Evolutionary conservation across 2,113 vertebrate genomes (phyloP).

Genomic region (Sinocyclocheilus anophthalmus): DNA sequence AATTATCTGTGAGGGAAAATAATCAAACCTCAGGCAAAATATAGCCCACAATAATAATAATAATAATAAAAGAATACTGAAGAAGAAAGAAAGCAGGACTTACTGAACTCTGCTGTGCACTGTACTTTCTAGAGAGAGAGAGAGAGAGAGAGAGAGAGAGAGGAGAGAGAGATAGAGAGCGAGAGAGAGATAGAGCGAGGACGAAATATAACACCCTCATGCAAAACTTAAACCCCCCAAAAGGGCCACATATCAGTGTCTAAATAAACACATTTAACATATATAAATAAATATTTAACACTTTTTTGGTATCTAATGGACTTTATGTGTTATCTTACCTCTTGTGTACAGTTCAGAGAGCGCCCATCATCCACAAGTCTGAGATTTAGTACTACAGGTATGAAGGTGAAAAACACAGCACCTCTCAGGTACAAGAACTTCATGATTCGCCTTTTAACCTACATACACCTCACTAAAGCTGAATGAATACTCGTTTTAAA

Average conservation of each 20-base stretch:
- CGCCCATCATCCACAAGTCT: constrained; percentile 40
- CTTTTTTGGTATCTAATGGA: background rate
- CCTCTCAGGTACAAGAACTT: background rate
- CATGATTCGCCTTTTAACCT: constrained; percentile 4
- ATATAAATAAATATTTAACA: background rate
- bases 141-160: background rate
- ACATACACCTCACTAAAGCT: background rate
- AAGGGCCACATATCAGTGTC: background rate
- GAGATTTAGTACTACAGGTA: constrained; percentile 25
- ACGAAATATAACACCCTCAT: background rate
- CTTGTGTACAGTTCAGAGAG: constrained; percentile 53
- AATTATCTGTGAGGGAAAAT: constrained; percentile 62
- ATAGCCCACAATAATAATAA: background rate
- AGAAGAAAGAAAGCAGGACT: constrained; percentile 44
- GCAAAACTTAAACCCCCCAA: background rate
- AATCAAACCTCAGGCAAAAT: background rate
- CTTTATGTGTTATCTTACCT: constrained; percentile 48
- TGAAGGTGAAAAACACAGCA: constrained; percentile 19
- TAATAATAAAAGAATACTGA: background rate
- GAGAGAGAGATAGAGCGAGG: no score
- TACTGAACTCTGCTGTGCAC: constrained; percentile 54
- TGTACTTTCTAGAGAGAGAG: constrained; percentile 9
- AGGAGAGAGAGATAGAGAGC: no score
- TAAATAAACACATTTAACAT: background rate
- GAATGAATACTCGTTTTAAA: background rate